phyloP scores from a whole-genome alignment of 1,140 invertebrate genomes.

The Calephelis virginiensis region DNA sequence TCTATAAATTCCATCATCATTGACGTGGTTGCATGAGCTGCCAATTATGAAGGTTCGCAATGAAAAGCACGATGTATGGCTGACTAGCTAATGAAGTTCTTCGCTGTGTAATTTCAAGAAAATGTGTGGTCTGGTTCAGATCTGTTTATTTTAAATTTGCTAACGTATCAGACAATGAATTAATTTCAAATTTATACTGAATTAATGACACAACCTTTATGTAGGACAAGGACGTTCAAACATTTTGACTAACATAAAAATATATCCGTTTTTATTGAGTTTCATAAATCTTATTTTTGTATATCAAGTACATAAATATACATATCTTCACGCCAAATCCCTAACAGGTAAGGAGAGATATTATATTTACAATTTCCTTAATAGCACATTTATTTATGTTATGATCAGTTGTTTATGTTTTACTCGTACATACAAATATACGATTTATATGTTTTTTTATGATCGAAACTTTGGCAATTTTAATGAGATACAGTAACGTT shows the following conservation, averaged over 20 bases:
- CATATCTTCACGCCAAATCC: no score
- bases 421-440: no score
- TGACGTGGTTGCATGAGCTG: background rate
- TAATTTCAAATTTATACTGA: background rate
- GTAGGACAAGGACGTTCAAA: background rate
- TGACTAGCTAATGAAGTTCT: background rate
- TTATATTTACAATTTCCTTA: no score
- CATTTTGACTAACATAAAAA: background rate
- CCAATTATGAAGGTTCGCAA: background rate
- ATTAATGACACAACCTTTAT: background rate
- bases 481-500: no score
- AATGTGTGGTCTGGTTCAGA: constrained; percentile 1
- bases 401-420: no score
- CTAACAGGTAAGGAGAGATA: no score
- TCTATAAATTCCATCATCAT: constrained; percentile 5
- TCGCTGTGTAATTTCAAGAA: constrained; percentile 2
- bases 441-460: no score
- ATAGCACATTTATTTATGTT: no score
- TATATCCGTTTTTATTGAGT: no score
- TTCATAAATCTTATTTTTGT: no score
- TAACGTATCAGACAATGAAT: background rate
- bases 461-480: no score
- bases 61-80: constrained; percentile 4
- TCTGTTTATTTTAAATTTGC: background rate
- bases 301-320: no score